Conservation (phyloP, 2,888 invertebrate genomes). For the Sesia apiformis region DNA sequence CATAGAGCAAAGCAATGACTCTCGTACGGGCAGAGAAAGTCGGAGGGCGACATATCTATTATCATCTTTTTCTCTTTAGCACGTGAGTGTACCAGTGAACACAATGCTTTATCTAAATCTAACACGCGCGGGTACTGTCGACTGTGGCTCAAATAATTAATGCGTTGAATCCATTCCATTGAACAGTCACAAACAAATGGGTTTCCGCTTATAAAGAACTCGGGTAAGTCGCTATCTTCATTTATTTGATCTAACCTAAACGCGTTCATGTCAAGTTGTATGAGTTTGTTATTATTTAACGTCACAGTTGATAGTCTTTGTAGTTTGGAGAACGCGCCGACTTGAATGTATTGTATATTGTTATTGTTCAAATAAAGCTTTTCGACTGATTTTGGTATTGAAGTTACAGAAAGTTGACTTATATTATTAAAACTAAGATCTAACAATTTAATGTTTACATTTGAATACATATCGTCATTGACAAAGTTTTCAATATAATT, state of each 20-base stretch:
- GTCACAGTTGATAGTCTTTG: conserved; percentile 81
- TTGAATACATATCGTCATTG: conserved; percentile 70
- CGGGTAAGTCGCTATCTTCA: conserved; percentile 81
- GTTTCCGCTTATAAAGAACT: conserved; percentile 87
- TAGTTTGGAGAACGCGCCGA: conserved; percentile 82
- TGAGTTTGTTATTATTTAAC: conserved; percentile 82
- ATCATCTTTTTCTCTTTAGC: conserved; percentile 82
- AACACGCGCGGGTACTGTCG: conserved; percentile 85
- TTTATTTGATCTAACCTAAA: conserved; percentile 80
- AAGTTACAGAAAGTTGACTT: conserved; percentile 77
- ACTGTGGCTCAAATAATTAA: conserved; percentile 84
- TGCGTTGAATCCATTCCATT: conserved; percentile 89
- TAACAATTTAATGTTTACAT: conserved; percentile 79
- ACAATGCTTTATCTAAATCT: conserved; percentile 85
- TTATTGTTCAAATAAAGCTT: conserved; percentile 84
- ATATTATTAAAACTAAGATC: conserved; percentile 84
- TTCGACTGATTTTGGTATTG: conserved; percentile 82
- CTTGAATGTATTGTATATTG: conserved; percentile 78
- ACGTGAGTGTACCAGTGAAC: conserved; percentile 80
- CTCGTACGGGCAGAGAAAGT: conserved; percentile 87
- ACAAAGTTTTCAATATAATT: conserved; percentile 80
- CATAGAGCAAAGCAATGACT: conserved; percentile 90
- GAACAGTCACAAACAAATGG: conserved; percentile 90
- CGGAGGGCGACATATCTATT: conserved; percentile 80
- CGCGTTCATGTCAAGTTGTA: conserved; percentile 82